A percentile compares a stretch with the other conserved stretches of the same genome.
Conservation (phyloP, 2,797 vertebrate genomes). For the Semaprochilodus insignis region DNA sequence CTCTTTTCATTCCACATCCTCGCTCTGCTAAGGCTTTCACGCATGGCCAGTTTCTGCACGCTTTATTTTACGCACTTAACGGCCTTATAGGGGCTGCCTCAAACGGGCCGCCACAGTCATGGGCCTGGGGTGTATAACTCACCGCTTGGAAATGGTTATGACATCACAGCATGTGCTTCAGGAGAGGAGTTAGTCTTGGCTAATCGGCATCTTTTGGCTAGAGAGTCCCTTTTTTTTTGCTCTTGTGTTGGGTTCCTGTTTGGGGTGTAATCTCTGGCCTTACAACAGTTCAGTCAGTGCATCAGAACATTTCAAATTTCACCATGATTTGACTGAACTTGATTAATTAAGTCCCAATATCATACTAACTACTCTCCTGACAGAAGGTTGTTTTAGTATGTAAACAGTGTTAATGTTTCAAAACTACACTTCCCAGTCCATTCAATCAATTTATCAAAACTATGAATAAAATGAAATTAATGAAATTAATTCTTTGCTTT, state of each 20-base stretch:
- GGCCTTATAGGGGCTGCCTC: slow-evolving; percentile 28
- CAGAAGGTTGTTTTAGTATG: too few species aligned
- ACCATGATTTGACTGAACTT: neutral
- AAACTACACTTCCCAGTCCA: too few species aligned
- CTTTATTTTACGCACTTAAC: slow-evolving; percentile 39
- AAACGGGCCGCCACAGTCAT: neutral
- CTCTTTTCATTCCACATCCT: slow-evolving; percentile 33
- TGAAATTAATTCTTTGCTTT: too few species aligned
- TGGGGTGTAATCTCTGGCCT: neutral
- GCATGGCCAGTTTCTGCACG: slow-evolving; percentile 21
- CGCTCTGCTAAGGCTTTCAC: slow-evolving; percentile 31
- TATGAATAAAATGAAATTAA: too few species aligned
- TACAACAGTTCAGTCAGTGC: neutral
- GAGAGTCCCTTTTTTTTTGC: neutral
- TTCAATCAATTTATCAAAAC: too few species aligned
- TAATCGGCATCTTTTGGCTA: slow-evolving; percentile 3
- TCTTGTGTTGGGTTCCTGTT: slow-evolving; percentile 13
- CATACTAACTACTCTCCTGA: too few species aligned
- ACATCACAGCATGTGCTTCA: slow-evolving; percentile 28
- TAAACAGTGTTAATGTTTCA: too few species aligned
- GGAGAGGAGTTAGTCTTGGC: slow-evolving; percentile 40
- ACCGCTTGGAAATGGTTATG: slow-evolving; percentile 38
- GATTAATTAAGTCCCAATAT: too few species aligned
- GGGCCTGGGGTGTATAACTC: slow-evolving; percentile 33
- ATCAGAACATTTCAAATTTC: neutral